Evolutionary conservation across 2,113 vertebrate genomes (phyloP), one percentile per base, ranked within the genome.

Genomic region (Calidris pygmaea): DNA sequence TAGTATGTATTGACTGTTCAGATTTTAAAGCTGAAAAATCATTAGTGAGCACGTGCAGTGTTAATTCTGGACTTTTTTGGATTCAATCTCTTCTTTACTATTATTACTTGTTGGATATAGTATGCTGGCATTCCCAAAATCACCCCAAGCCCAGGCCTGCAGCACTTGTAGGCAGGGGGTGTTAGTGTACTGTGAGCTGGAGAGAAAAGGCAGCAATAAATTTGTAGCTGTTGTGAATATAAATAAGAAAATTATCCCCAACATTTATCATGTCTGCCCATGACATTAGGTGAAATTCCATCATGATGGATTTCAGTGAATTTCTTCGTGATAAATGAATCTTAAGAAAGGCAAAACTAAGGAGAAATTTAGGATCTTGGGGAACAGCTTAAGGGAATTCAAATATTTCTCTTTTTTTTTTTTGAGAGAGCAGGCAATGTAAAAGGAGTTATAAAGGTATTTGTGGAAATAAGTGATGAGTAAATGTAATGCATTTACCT

Each of bases 11-110:
- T 30, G 39, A 30, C 20, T 76, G 13, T 50, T 81, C 5, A 60
- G 23, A 27, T 59, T 37, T 79, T 76, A 55, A n/a, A 60, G 14
- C 19, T 67, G 47, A 66, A 50, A 30, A 7, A 5, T 59, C 45
- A 17, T 59, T 55, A 39, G 50, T 29, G 17, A 71, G 32, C 27
- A 66, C 1, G 1, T 29, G 12, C 15, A 1, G 0, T 35, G 17
- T 53, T 68, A 60, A 37, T 74, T 85, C 29, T 47, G 27, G 45
- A 26, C 19, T 2, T 27, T 14, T 87, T 66, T 41, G 6, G 20
- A 58, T 83, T 13, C 41, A 5, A 2, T 32, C 5, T 43, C 5
- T 34, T 53, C n/a, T 70, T 74, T 37, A 39, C 10, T 68, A 5
- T 37, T 79, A 23, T 10, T 63, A 9, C 17, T 65, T 68, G 34